Evolutionary conservation across 2,113 vertebrate species (phyloP), one percentile per base, ranked within the genome.

Genomic region (Eubucco bourcierii): DNA sequence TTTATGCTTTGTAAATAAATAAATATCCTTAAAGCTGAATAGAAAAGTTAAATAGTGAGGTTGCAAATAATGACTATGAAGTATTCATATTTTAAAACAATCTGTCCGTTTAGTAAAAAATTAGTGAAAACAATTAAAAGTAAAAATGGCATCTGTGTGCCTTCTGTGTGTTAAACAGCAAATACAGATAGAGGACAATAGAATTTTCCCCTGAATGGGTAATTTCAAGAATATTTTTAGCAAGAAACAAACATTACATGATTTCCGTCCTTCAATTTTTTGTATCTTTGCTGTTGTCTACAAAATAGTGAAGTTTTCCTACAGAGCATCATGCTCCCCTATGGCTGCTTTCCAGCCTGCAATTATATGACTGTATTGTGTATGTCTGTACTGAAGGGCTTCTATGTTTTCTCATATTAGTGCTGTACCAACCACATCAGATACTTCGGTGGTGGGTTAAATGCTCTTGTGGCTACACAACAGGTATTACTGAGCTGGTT

Each of bases 251-350:
- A 19, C 27, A 25, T 41, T 6, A 52, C 4, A 33, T 0, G 0
- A 23, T 78, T 82, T 67, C 7, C 5, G 24, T 73, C 28, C 27
- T 65, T 82, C 4, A 31, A 28, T 53, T 61, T 68, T 68, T 29
- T 9, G 2, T 15, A 17, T 52, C 10, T 59, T 64, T 74, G 11
- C 10, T 39, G 2, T 47, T 61, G 34, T 71, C 11, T 47, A 64
- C 9, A 52, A 23, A 91, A 24, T 8, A 46, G 4, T 72, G 53
- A 81, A 8, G 2, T 75, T 63, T 39, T 83, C 0, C 6, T 23
- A 9, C 25, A n/a, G 24, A 59, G 7, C 31, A n/a, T 34, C 0
- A 0, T 34, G 33, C 16, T 12, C 25, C 4, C 11, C 34, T 74
- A 41, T 83, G 15, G 70, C 28, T 66, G n/a, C 12, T 80, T 90